Base-by-base conservation (phyloP, 2,113 vertebrate genomes). In the Clinocottus analis region DNA sequence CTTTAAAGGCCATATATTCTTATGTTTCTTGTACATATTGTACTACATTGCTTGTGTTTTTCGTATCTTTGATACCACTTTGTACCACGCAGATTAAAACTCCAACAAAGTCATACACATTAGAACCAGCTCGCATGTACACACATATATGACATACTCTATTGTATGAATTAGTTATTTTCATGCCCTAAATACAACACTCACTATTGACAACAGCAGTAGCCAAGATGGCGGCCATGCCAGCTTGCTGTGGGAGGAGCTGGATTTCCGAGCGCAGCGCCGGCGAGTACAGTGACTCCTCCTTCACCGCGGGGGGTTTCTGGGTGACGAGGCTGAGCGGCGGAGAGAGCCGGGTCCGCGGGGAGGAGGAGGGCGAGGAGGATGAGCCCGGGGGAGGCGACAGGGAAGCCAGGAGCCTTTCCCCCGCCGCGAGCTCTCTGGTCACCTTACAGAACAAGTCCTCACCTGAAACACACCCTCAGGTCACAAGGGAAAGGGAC, bases 141-240 rank as follows among this genome's bases (percentile, higher is more conserved):
- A 70, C 16, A 41, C 3, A 8, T 27, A 29, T 14, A 27, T 21
- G 16, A 10, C 33, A 33, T 25, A n/a, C 31, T 62, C 2, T 17
- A 51, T 49, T 47, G 16, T 23, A 53, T 10, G 7, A 56, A 41
- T n/a, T n/a, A n/a, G n/a, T n/a, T n/a, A 12, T 31, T 41, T 25
- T 53, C 3, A 68, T 37, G 17, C 9, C 25, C 45, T 31, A 33
- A 19, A 65, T 35, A 64, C 8, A 11, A 31, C 39, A 95, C 98
- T 98, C 93, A 99, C 98, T 99, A 90, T 99, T 99, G 59, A 99
- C 91, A 45, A 99, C 93, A 0, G 98, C 98, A 0, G 98, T 99
- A 27, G 98, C 98, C 65, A 99, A 91, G 88, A 99, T 98, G 83
- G 98, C 97, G 0, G 98, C 98, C 98, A 99, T 99, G 89, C 98